Evolutionary conservation across 2,113 vertebrate species (phyloP), one percentile per base, ranked within the genome.

Genomic region (Mesitornis unicolor): DNA sequence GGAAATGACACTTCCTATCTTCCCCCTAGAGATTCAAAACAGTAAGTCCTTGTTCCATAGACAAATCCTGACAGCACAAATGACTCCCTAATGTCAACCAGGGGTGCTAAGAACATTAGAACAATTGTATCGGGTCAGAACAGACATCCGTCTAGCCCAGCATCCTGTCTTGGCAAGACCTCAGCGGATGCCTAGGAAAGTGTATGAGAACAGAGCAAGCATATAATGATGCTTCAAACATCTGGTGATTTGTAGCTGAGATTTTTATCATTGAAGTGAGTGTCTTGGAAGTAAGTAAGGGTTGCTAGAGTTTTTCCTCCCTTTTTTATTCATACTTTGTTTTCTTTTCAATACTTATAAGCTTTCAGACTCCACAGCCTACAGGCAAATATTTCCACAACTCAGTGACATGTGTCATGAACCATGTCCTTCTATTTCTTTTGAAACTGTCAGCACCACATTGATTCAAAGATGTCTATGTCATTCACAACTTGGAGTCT

Each of bases 141-240:
- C 95, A 96, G 96, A 97, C 94, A 96, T 97, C 96, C 95, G 86
- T 92, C 95, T 78, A 86, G 92, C 83, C 83, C 76, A 14, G 86
- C 86, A 93, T 97, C 95, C 95, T 96, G 94, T 91, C 95, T n/a
- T 95, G 95, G 76, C 21, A 0, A 29, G 19, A 68, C 83, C 57
- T 74, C 50, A 67, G 86, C 86, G 68, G 92, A 93, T 95, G 94
- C 68, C 63, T 59, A 54, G 51, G 56, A 38, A 68, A 90, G 84
- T 4, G 35, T 51, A 51, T 8, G 53, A 73, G 45, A 92, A 88
- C 90, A 94, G 88, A 73, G 36, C 54, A 33, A 73, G 67, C 38
- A 35, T 50, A 31, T 77, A 90, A 88, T 47, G 83, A 89, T 90
- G 80, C 54, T 94, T 93, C 80, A 81, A 50, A 95, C 83, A 81